Evolutionary conservation across 2,888 invertebrate genomes (phyloP).

Genomic region (Lucinisca nassula): DNA sequence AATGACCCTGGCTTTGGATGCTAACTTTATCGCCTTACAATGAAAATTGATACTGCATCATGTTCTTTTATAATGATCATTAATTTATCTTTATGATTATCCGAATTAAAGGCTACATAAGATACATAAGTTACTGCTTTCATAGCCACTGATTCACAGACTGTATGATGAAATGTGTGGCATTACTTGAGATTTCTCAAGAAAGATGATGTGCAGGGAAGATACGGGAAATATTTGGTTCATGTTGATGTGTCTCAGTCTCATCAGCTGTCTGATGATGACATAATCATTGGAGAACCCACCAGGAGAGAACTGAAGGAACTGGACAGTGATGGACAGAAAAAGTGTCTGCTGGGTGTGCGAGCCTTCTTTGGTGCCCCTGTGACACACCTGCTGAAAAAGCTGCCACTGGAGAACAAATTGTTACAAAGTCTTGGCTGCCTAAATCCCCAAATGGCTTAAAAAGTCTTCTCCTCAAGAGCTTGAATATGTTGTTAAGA

Average conservation of each 20-base stretch:
- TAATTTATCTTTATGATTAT: neutral
- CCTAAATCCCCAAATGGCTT: neutral
- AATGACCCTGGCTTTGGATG: neutral
- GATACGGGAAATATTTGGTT: constrained; percentile 6
- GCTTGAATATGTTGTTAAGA: neutral
- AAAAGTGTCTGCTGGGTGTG: neutral
- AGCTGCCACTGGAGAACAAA: constrained; percentile 3
- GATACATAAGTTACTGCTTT: neutral
- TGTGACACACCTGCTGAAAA: neutral
- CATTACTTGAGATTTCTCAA: constrained; percentile 28
- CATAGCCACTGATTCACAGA: neutral
- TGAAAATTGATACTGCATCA: neutral
- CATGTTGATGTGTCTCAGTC: neutral
- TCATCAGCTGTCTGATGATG: constrained; percentile 38
- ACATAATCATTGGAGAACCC: constrained; percentile 27
- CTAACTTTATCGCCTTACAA: neutral
- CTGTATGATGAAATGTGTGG: constrained; percentile 77
- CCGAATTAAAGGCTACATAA: neutral
- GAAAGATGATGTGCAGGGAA: constrained; percentile 19
- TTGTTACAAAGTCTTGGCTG: neutral
- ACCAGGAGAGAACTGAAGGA: constrained; percentile 24
- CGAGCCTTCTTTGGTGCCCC: neutral
- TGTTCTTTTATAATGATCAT: neutral
- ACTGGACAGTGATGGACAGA: constrained; percentile 16
- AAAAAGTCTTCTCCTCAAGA: neutral